Conservation (phyloP, 2,113 vertebrate species). For the Amphilophus citrinellus region DNA sequence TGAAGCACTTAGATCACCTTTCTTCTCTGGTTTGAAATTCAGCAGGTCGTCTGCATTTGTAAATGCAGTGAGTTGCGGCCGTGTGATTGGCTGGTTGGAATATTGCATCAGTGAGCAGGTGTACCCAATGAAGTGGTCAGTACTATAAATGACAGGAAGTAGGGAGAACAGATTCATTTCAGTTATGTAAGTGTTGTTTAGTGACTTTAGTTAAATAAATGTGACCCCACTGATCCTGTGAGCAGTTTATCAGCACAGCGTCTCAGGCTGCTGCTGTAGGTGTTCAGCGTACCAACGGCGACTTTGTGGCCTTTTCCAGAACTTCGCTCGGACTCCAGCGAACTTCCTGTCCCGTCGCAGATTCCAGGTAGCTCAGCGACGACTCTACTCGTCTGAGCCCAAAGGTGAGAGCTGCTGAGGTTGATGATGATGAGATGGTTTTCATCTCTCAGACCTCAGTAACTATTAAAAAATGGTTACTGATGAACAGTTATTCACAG, state of each 20-base stretch:
- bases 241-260: neutral
- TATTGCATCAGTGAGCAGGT: too few species aligned
- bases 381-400: slow-evolving; percentile 71
- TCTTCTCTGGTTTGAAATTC: too few species aligned
- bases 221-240: neutral
- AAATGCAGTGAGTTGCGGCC: too few species aligned
- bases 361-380: slow-evolving; percentile 28
- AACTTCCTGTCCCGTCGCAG: slow-evolving; percentile 40
- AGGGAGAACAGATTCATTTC: too few species aligned
- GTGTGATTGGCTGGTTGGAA: too few species aligned
- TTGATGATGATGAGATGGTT: neutral
- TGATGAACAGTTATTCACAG: neutral
- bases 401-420: slow-evolving; percentile 74
- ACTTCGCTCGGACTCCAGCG: neutral
- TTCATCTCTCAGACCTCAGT: neutral
- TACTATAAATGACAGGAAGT: too few species aligned
- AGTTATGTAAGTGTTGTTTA: too few species aligned
- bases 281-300: neutral
- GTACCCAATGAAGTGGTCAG: too few species aligned
- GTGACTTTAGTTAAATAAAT: neutral
- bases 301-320: slow-evolving; percentile 49
- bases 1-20: too few species aligned
- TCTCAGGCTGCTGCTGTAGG: neutral
- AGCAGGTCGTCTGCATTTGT: too few species aligned
- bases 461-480: neutral